Evolutionary conservation across 2,888 invertebrate genomes (phyloP).

Genomic region (Bombylius major): DNA sequence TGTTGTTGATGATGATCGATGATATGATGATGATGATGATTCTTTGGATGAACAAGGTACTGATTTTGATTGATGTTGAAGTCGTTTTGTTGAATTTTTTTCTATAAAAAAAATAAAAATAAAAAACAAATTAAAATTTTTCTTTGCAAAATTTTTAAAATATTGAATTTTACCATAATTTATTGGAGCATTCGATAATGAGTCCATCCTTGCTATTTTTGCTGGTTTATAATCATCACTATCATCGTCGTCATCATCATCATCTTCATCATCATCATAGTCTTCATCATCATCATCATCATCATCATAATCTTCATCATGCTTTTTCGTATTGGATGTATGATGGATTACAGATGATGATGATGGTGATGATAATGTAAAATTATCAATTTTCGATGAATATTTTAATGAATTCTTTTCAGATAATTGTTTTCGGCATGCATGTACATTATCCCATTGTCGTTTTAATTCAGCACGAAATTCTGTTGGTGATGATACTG

Average conservation of each 20-base stretch:
- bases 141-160: no score
- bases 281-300: no score
- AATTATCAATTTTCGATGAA: not conserved
- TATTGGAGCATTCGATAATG: not conserved
- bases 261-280: not conserved
- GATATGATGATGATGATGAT: not conserved
- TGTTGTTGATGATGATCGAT: not conserved
- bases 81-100: conserved; percentile 7
- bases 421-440: not conserved
- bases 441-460: conserved; percentile 9
- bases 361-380: not conserved
- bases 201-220: conserved; percentile 5
- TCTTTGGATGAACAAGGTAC: conserved; percentile 16
- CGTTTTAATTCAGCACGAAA: conserved; percentile 12
- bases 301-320: no score
- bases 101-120: not conserved
- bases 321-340: conserved; percentile 2
- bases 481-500: conserved; percentile 4
- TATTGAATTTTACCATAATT: not conserved
- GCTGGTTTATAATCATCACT: conserved; percentile 1
- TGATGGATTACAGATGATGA: conserved; percentile 4
- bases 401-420: conserved; percentile 2
- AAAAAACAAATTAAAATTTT: not conserved
- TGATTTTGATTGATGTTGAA: conserved; percentile 23
- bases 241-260: not conserved